Evolutionary conservation across 2,113 vertebrate genomes (phyloP).

Genomic region (Phylloscopus whistleri): DNA sequence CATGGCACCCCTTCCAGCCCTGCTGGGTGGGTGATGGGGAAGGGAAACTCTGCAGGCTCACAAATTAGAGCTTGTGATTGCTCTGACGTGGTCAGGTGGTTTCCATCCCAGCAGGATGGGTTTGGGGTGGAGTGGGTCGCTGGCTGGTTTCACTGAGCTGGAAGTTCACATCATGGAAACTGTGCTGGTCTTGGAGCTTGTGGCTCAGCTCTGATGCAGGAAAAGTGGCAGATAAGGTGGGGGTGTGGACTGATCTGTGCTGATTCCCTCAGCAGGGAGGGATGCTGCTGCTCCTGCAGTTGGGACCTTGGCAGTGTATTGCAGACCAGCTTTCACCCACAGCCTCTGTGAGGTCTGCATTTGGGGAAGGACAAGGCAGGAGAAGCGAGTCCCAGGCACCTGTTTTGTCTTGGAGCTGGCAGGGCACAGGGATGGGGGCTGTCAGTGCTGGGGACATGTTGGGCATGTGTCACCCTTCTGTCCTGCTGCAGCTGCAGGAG

Average conservation of each 20-base stretch:
- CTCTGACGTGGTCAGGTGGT: neutral
- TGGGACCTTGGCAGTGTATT: neutral
- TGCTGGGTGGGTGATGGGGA: neutral
- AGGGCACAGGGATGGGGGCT: neutral
- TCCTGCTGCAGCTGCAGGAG: neutral
- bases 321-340: neutral
- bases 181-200: neutral
- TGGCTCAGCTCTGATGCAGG: neutral
- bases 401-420: neutral
- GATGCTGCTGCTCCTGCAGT: neutral
- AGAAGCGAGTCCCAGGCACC: neutral
- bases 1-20: neutral
- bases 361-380: neutral
- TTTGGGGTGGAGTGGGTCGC: neutral
- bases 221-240: neutral
- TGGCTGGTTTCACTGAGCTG: neutral
- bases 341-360: neutral
- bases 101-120: fast-evolving
- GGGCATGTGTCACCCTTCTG: fast-evolving
- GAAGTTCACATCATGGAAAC: neutral
- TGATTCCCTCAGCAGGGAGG: neutral
- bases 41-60: neutral
- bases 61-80: neutral
- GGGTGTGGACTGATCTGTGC: fast-evolving
- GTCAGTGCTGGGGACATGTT: neutral